Evolutionary conservation across 2,888 invertebrate species (phyloP).

Genomic region (Eutolmus rufibarbis): DNA sequence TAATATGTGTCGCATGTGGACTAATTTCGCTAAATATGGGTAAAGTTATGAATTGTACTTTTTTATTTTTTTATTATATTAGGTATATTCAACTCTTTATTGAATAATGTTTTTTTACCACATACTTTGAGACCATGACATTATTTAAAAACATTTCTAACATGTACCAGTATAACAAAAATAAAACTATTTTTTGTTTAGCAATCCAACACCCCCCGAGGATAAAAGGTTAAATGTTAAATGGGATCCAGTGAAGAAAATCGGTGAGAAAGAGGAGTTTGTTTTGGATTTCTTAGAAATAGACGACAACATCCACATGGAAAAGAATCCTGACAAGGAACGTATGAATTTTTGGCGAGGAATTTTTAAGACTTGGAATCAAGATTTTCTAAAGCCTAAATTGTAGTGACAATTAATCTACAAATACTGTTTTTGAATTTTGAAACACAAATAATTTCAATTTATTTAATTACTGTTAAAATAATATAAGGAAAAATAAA

Average conservation of each 20-base stretch:
- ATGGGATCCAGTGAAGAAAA: slow-evolving; percentile 54
- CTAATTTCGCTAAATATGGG: slow-evolving; percentile 70
- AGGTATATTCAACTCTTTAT: no score
- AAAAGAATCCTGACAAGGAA: slow-evolving; percentile 55
- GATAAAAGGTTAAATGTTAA: slow-evolving; percentile 40
- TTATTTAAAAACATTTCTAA: no score
- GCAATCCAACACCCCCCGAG: slow-evolving; percentile 44
- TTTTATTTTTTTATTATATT: background rate
- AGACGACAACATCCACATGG: slow-evolving; percentile 54
- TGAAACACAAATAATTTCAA: background rate
- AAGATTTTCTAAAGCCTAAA: slow-evolving; percentile 41
- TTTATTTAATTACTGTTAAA: background rate
- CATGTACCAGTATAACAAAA: background rate
- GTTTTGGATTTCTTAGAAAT: slow-evolving; percentile 56
- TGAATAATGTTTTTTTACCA: no score
- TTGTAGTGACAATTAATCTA: background rate
- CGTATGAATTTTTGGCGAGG: slow-evolving; percentile 59
- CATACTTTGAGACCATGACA: no score
- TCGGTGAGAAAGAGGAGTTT: slow-evolving; percentile 46
- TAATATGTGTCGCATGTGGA: slow-evolving; percentile 67
- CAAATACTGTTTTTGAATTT: background rate
- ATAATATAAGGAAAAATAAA: background rate
- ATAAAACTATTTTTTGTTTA: slow-evolving; percentile 1
- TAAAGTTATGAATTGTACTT: slow-evolving; percentile 49
- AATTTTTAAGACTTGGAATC: slow-evolving; percentile 55